Conservation (phyloP, 2,113 vertebrate species). For the Heterochromis multidens region DNA sequence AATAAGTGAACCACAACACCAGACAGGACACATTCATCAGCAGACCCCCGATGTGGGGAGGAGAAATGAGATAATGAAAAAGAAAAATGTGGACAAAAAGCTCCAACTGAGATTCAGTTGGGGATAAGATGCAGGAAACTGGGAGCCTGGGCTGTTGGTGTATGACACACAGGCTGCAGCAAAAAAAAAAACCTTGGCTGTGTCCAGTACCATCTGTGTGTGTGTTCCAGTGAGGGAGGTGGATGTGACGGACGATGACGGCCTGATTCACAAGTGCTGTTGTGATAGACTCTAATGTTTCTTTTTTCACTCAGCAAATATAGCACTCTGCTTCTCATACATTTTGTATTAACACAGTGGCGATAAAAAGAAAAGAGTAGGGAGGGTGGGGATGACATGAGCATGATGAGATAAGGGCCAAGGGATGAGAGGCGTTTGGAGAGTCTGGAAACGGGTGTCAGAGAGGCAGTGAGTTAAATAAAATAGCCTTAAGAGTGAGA, state of each 20-base stretch:
- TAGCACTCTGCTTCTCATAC: constrained; percentile 30
- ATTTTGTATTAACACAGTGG: constrained; percentile 39
- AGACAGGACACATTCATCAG: constrained; percentile 39
- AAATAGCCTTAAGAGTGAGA: background rate
- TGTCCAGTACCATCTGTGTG: constrained; percentile 18
- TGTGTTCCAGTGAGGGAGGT: constrained; percentile 3
- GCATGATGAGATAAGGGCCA: background rate
- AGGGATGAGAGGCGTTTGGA: background rate
- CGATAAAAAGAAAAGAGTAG: background rate
- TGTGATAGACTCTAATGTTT: constrained; percentile 17
- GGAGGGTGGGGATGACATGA: background rate
- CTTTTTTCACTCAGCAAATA: background rate
- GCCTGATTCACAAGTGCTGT: constrained; percentile 1
- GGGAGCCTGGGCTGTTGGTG: background rate
- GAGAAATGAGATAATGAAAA: background rate
- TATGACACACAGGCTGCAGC: background rate
- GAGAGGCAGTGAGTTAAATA: background rate
- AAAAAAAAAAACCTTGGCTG: background rate
- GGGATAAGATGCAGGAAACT: background rate
- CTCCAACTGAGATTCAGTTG: background rate
- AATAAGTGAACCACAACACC: constrained; percentile 26
- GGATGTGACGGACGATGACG: background rate
- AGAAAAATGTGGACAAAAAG: background rate
- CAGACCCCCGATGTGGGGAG: background rate
- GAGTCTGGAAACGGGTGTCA: background rate